Evolutionary conservation across 2,113 vertebrate species (phyloP).

Genomic region (Saguinus midas): DNA sequence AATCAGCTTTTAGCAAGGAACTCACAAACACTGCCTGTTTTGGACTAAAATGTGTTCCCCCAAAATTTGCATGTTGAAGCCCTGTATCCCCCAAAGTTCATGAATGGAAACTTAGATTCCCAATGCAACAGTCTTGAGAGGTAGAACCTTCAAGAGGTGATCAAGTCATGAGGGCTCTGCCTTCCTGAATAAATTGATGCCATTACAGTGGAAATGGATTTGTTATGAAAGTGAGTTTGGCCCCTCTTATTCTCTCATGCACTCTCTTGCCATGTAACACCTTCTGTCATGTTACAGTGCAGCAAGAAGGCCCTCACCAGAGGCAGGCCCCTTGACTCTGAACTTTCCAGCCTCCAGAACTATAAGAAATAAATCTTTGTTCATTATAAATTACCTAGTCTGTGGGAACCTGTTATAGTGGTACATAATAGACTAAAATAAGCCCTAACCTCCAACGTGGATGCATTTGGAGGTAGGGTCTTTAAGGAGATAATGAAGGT

Average conservation of each 20-base stretch:
- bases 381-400: background rate
- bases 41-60: background rate
- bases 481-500: background rate
- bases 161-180: background rate
- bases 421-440: background rate
- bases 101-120: background rate
- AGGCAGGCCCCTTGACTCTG: background rate
- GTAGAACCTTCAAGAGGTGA: background rate
- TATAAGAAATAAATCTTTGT: background rate
- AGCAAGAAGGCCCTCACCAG: background rate
- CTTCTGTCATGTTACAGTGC: background rate
- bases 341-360: background rate
- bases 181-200: background rate
- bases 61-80: background rate
- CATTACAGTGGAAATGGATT: background rate
- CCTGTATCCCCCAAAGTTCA: background rate
- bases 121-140: background rate
- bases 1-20: background rate
- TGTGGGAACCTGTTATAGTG: background rate
- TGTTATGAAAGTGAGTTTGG: background rate
- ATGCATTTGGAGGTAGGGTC: background rate
- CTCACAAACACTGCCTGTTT: background rate
- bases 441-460: background rate
- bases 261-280: background rate
- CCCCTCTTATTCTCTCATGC: background rate